Evolutionary conservation across 1,140 invertebrate species (phyloP).

Genomic region (Sinonovacula constricta): DNA sequence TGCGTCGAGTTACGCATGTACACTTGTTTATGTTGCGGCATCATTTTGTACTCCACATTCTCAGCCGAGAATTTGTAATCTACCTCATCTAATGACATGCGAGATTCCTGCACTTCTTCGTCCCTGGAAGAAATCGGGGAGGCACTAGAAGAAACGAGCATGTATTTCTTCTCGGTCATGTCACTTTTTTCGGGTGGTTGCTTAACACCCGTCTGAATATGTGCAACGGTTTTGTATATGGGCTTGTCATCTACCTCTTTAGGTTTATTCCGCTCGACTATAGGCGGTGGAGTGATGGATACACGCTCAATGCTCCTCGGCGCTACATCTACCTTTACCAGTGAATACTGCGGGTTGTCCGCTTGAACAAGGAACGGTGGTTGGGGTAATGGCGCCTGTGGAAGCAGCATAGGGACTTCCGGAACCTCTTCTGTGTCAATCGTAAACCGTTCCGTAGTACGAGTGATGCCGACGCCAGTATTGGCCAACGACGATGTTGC

Average conservation of each 20-base stretch:
- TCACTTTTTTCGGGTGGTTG: slow-evolving; percentile 1
- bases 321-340: slow-evolving; percentile 38
- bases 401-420: background rate
- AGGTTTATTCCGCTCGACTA: background rate
- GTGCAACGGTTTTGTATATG: slow-evolving; percentile 44
- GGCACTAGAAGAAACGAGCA: slow-evolving; percentile 24
- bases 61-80: slow-evolving; percentile 39
- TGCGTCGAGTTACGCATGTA: slow-evolving; percentile 33
- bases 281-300: background rate
- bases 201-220: slow-evolving; percentile 29
- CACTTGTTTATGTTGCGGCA: slow-evolving; percentile 22
- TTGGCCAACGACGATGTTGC: background rate
- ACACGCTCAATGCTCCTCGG: slow-evolving; percentile 11
- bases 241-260: slow-evolving; percentile 7
- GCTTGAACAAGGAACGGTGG: slow-evolving; percentile 36
- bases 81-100: slow-evolving; percentile 44
- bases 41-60: slow-evolving; percentile 33
- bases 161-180: slow-evolving; percentile 20
- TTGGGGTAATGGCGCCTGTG: background rate
- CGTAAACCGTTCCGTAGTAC: slow-evolving; percentile 25
- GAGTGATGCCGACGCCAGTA: background rate
- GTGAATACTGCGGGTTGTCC: slow-evolving; percentile 7
- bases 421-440: slow-evolving; percentile 26
- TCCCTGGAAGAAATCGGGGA: background rate
- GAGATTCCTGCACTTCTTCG: slow-evolving; percentile 22